Evolutionary conservation across 2,113 vertebrate genomes (phyloP).

Genomic region (Muntiacus muntjak): DNA sequence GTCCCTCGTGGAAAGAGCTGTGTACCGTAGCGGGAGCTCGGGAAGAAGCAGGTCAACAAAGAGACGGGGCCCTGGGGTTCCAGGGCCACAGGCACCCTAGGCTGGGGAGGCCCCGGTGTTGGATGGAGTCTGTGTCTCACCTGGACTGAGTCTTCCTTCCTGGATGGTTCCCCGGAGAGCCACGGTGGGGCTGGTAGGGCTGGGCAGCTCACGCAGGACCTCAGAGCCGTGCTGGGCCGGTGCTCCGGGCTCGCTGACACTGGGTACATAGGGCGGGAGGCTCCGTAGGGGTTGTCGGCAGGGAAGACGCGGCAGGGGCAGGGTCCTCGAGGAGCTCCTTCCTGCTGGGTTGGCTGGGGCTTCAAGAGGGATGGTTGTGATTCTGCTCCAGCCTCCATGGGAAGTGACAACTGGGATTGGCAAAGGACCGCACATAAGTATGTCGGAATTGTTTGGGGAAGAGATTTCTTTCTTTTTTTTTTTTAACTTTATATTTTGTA

Average conservation of each 20-base stretch:
- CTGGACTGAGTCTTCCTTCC: not conserved
- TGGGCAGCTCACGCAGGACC: fast-evolving
- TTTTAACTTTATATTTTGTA: not conserved
- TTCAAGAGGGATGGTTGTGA: fast-evolving
- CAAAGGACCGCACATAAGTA: not conserved
- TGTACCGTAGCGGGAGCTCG: fast-evolving
- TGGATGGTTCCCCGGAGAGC: not conserved
- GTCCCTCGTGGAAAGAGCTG: not conserved
- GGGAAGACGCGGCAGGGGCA: not conserved
- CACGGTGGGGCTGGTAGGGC: not conserved
- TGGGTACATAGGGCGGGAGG: fast-evolving
- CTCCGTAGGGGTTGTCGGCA: not conserved
- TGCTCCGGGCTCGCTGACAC: not conserved
- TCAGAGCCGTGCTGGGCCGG: not conserved
- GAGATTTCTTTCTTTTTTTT: not conserved
- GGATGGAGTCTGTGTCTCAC: constrained; percentile 6
- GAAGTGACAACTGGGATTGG: not conserved
- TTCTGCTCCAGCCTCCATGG: not conserved
- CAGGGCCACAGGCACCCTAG: not conserved
- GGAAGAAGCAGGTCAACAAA: not conserved
- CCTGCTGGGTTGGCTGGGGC: not conserved
- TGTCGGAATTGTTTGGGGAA: not conserved
- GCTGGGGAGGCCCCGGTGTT: not conserved
- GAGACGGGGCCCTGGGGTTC: not conserved
- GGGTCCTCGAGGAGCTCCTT: not conserved